Percentiles rank a stretch among this genome's conserved stretches.
Evolutionary conservation across 2,888 invertebrate species (phyloP).

Genomic region (Xestia ashworthii): DNA sequence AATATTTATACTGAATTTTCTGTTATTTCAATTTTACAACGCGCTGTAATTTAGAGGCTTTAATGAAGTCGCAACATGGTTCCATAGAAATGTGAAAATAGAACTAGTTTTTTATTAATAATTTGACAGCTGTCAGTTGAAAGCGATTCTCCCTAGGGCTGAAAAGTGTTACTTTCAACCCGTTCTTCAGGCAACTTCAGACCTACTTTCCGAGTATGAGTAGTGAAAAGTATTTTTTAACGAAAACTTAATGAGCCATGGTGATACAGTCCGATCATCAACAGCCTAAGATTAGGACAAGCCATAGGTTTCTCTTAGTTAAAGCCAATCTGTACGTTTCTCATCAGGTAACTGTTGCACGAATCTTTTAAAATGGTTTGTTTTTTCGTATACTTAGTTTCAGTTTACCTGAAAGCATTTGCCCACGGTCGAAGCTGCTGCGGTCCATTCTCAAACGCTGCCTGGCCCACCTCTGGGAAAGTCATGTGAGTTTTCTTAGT

Average conservation of each 20-base stretch:
- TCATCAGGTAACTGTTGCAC: background rate
- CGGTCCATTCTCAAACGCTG: conserved; percentile 95
- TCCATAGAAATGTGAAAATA: too few relatives aligned
- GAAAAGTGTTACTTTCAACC: too few relatives aligned
- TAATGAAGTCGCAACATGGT: too few relatives aligned
- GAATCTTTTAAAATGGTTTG: background rate
- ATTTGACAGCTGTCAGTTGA: too few relatives aligned
- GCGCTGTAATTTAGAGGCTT: too few relatives aligned
- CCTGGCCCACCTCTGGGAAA: conserved; percentile 96
- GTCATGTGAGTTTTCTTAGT: conserved; percentile 94
- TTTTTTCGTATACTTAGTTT: background rate
- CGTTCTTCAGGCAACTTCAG: too few relatives aligned
- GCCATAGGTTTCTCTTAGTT: background rate
- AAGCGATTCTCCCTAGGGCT: too few relatives aligned
- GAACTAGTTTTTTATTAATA: too few relatives aligned
- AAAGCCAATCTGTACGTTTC: background rate
- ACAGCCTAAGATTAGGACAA: background rate
- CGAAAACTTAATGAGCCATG: background rate
- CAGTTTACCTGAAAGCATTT: conserved; percentile 89
- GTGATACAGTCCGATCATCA: background rate
- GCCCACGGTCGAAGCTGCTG: conserved; percentile 92
- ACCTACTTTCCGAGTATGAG: too few relatives aligned
- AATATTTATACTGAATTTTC: too few relatives aligned
- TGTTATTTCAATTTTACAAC: too few relatives aligned
- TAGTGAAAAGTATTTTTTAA: too few relatives aligned